phyloP scores from a whole-genome alignment of 2,797 vertebrate species.

The Tachyglossus aculeatus region DNA sequence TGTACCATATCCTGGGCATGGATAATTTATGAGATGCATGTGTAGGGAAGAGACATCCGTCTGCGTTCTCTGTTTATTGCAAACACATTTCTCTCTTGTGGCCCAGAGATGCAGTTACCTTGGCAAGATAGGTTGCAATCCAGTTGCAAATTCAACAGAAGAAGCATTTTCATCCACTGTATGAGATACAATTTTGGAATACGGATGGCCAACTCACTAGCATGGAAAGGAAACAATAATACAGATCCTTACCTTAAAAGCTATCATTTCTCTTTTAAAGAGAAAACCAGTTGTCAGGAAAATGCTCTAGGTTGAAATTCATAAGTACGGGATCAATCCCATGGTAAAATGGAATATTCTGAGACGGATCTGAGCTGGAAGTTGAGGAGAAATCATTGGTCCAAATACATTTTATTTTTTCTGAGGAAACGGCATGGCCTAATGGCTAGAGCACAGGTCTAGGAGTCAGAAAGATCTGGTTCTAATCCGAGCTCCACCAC shows the following conservation, averaged over 20 bases:
- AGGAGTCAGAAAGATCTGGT: too few species aligned
- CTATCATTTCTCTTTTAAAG: slow-evolving; percentile 33
- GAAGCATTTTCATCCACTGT: slow-evolving; percentile 57
- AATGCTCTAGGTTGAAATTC: slow-evolving; percentile 28
- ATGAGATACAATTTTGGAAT: slow-evolving; percentile 65
- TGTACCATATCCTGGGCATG: not conserved
- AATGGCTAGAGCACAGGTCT: too few species aligned
- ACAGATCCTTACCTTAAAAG: slow-evolving; percentile 18
- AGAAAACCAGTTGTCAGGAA: slow-evolving; percentile 49
- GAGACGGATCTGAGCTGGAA: slow-evolving; percentile 1
- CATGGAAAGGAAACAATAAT: slow-evolving; percentile 59
- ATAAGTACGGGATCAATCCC: slow-evolving; percentile 27
- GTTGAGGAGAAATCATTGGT: slow-evolving; percentile 8
- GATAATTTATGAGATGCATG: slow-evolving; percentile 33
- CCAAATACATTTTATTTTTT: not conserved
- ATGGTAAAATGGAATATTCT: slow-evolving; percentile 40
- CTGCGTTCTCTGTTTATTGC: slow-evolving; percentile 24
- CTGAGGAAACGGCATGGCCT: too few species aligned
- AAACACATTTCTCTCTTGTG: slow-evolving; percentile 16
- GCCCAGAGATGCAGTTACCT: slow-evolving; percentile 28
- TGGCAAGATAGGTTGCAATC: slow-evolving; percentile 49
- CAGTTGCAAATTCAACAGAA: slow-evolving; percentile 43
- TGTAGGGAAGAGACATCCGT: slow-evolving; percentile 22
- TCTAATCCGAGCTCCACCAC: too few species aligned
- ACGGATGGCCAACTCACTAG: slow-evolving; percentile 60